Evolutionary conservation across 2,113 vertebrate genomes (phyloP), one percentile per base, ranked within the genome.

Genomic region (Turnix velox): DNA sequence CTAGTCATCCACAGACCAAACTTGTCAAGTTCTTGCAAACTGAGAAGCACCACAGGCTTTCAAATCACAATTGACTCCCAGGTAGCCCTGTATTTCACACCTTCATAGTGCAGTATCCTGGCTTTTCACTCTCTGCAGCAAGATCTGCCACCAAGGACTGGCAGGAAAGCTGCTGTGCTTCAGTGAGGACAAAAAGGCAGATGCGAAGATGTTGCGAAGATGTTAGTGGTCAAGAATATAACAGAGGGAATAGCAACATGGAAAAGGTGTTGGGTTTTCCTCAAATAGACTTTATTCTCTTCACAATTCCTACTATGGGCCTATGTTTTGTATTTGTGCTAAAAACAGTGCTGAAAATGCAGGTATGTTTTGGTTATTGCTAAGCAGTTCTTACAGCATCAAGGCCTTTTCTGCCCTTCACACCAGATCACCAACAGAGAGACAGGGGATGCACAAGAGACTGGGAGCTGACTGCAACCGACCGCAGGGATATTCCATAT

Each of bases 381-480:
- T 42, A 18, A 83, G 27, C 24, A 28, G 42, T 2, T 7, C 18
- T 84, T 22, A 37, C 20, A 52, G 15, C 4, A 0, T 10, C 17
- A 33, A 30, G 8, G 4, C 13, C 7, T 83, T 52, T 68, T 54
- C 54, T 51, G 15, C 39, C 72, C 4, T 33, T 72, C 33, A 46
- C 11, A 1, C 14, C 10, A 20, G 2, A 4, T 8, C 22, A 22
- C n/a, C 35, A 55, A 5, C 0, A 3, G 55, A 67, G 3, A 39
- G 11, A 3, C 16, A 62, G 10, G 7, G 9, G 4, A 4, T 15
- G 40, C 37, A 51, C 30, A 33, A 45, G 30, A 7, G 13, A 5
- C 0, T 62, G 37, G 7, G 51, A 43, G 52, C 40, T 67, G 59
- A 39, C 23, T 12, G 2, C 0, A 68, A 3, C 0, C 19, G 39